Base-by-base conservation (phyloP, 2,113 vertebrate genomes). In the Cyphomyrus discorhynchus region DNA sequence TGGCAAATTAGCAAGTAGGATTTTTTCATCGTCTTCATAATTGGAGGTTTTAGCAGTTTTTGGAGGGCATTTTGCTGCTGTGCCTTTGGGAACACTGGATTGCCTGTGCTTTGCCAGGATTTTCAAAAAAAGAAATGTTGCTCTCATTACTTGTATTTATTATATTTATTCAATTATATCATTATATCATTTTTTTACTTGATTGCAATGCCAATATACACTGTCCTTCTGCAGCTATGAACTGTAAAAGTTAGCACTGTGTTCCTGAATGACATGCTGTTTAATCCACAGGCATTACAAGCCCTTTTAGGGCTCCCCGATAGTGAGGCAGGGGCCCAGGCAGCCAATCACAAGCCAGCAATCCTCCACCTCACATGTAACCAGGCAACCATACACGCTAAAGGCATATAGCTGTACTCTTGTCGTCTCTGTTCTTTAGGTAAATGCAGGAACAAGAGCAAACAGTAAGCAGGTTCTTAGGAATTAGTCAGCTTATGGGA, bases 401-500 rank as follows among this genome's bases (percentile, higher is more conserved):
- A 88, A 24, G 39, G 35, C 87, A 88, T 42, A 50, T 39, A 13
- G 35, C 31, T 24, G 24, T 8, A 49, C 31, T 87, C 15, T 42
- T 58, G 31, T 87, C 45, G 39, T 77, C 10, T 49, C 46, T 88
- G 66, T 87, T 53, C 50, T 87, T 87, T 87, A 74, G 46, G 88
- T 74, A 77, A 77, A 77, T 88, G 88, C 66, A 66, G 11, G 86
- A 47, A 58, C n/a, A 46, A 21, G 50, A 46, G 92, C 91, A 94
- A 95, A 94, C 91, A 92, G 93, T 91, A 94, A 95, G 93, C 92
- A 92, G 93, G 94, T 91, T 91, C 91, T 92, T 89, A 93, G 93
- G 94, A 95, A 94, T 95, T 95, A 95, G 93, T 89, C 93, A 95
- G 93, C 93, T 95, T 95, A 95, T 46, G 90, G 90, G 94, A 93